A percentile compares a stretch with the other conserved stretches of the same genome.
phyloP scores from a whole-genome alignment of 2,113 vertebrate species.

The Lutjanus erythropterus region DNA sequence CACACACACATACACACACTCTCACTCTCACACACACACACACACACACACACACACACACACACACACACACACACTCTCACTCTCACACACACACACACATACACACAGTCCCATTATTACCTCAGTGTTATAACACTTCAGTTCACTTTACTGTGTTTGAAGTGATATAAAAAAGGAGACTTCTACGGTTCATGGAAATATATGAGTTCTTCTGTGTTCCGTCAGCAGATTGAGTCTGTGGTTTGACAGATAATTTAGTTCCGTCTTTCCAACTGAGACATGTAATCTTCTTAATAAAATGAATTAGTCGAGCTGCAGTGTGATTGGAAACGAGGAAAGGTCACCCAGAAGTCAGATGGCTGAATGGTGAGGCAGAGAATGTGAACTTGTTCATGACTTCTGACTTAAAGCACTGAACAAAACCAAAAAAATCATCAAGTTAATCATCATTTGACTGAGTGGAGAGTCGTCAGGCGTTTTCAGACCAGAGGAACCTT shows the following conservation, averaged over 20 bases:
- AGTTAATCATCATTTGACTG: neutral
- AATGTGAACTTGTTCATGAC: neutral
- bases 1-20: conserved; percentile 5
- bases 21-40: neutral
- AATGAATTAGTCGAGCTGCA: neutral
- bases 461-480: neutral
- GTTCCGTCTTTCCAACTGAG: neutral
- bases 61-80: neutral
- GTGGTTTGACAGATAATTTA: conserved; percentile 4
- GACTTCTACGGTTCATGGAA: neutral
- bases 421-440: neutral
- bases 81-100: conserved; percentile 1
- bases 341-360: neutral
- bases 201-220: neutral
- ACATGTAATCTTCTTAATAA: neutral
- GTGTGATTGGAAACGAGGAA: neutral
- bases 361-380: neutral
- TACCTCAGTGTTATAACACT: too few relatives aligned
- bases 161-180: neutral
- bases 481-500: too few relatives aligned
- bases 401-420: neutral
- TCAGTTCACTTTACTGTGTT: neutral
- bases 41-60: neutral
- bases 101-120: neutral
- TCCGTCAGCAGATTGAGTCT: neutral